Evolutionary conservation across 2,797 vertebrate species (phyloP).

Genomic region (Stomatorhinus walkeri): DNA sequence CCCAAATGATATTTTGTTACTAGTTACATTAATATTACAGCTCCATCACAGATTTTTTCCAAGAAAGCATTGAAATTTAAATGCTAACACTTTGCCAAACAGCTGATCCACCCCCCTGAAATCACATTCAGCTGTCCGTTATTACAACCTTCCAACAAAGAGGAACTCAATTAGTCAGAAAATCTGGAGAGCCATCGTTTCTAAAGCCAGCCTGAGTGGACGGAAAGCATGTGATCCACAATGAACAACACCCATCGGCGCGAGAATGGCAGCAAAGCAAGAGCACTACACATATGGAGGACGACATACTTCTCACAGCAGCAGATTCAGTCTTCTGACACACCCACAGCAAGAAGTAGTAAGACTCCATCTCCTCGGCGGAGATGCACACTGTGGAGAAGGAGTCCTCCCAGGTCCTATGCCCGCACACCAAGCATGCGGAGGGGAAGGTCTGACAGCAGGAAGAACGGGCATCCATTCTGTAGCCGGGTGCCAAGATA

Average conservation of each 20-base stretch:
- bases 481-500: conserved; percentile 19
- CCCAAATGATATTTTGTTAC: not conserved
- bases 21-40: not conserved
- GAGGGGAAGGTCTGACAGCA: conserved; percentile 44
- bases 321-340: conserved; percentile 59
- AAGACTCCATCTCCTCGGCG: conserved; percentile 77
- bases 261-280: not conserved
- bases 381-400: conserved; percentile 72
- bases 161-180: not conserved
- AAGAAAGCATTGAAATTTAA: not conserved
- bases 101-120: not conserved
- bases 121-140: not conserved
- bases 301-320: conserved; percentile 60
- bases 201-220: conserved; percentile 3
- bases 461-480: conserved; percentile 31
- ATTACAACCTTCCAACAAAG: not conserved
- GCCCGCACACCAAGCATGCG: conserved; percentile 56
- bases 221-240: not conserved
- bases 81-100: not conserved
- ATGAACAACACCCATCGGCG: not conserved
- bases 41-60: not conserved
- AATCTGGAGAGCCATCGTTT: not conserved
- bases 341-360: conserved; percentile 65
- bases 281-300: not conserved
- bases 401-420: conserved; percentile 44